Evolutionary conservation across 1,140 invertebrate genomes (phyloP).

Genomic region (Conus betulinus): DNA sequence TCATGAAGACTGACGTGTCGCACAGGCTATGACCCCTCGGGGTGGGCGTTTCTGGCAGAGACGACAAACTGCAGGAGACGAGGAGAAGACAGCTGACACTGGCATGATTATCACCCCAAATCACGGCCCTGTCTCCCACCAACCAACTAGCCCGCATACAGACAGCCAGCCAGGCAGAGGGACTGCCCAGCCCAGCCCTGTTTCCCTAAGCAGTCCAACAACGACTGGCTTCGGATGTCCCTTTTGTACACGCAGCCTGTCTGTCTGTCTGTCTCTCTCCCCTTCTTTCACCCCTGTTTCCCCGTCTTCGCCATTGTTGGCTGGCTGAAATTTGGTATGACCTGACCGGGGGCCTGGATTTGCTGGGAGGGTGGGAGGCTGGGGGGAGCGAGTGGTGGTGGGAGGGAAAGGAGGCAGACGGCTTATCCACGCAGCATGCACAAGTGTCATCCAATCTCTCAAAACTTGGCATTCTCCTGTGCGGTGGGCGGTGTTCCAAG

Average conservation of each 20-base stretch:
- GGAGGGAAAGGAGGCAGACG: background rate
- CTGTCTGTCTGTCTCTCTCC: background rate
- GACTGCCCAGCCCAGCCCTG: too few relatives aligned
- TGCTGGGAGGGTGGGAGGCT: background rate
- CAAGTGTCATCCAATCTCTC: conserved; percentile 24
- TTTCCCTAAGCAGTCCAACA: too few relatives aligned
- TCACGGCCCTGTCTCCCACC: background rate
- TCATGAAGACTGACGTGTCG: too few relatives aligned
- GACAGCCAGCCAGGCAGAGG: too few relatives aligned
- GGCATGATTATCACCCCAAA: conserved; percentile 12
- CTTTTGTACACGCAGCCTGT: background rate
- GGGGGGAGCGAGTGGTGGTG: background rate
- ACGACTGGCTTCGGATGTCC: conserved; percentile 2
- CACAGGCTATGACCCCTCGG: too few relatives aligned
- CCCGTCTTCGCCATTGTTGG: background rate
- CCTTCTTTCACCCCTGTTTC: background rate
- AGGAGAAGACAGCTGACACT: background rate
- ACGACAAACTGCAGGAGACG: background rate
- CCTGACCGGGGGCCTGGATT: background rate
- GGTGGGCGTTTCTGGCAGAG: too few relatives aligned
- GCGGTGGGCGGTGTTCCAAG: too few relatives aligned
- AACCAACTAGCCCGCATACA: background rate
- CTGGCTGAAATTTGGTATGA: conserved; percentile 4
- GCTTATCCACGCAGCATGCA: conserved; percentile 17
- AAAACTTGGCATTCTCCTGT: background rate